A percentile compares a stretch with the other conserved stretches of the same genome.
Evolutionary conservation across 2,888 invertebrate species (phyloP).

Genomic region (Lucinisca nassula): DNA sequence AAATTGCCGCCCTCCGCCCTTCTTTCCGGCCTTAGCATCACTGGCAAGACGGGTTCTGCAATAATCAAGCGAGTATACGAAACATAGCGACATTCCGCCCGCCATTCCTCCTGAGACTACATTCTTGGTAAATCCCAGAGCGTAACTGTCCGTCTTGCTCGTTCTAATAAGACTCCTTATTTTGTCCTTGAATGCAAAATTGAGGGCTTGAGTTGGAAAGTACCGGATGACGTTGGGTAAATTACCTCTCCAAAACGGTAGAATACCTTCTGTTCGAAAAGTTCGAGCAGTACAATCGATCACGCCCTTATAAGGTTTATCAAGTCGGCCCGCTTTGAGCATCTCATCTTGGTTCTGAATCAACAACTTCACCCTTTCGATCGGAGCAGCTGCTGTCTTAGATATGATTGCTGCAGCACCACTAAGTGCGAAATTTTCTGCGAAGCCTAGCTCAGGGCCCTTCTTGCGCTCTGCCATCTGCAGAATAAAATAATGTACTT

Average conservation of each 20-base stretch:
- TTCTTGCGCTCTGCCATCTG: too few species aligned
- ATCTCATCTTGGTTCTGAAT: constrained; percentile 88
- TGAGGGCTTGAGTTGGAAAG: constrained; percentile 88
- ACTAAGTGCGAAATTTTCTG: too few species aligned
- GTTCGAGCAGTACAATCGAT: constrained; percentile 88
- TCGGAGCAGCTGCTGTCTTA: constrained; percentile 88
- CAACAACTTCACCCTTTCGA: constrained; percentile 88
- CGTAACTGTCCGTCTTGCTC: constrained; percentile 82
- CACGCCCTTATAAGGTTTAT: constrained; percentile 96
- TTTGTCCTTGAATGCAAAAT: constrained; percentile 91
- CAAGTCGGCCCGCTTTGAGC: constrained; percentile 88
- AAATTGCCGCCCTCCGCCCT: constrained; percentile 94
- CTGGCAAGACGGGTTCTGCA: constrained; percentile 87
- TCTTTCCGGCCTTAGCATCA: constrained; percentile 86
- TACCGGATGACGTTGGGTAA: constrained; percentile 91
- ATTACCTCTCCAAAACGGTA: constrained; percentile 97
- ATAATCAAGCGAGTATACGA: constrained; percentile 88
- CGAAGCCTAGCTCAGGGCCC: constrained; percentile 85
- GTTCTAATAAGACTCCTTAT: constrained; percentile 94
- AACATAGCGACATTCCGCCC: constrained; percentile 87
- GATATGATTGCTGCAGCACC: constrained; percentile 87
- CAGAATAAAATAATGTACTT: too few species aligned
- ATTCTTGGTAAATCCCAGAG: constrained; percentile 92
- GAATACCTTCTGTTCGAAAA: constrained; percentile 84
- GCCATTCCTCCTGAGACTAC: constrained; percentile 89